A percentile compares a stretch with the other conserved stretches of the same genome.
phyloP scores from a whole-genome alignment of 2,888 invertebrate species.

The Brassicogethes aeneus region DNA sequence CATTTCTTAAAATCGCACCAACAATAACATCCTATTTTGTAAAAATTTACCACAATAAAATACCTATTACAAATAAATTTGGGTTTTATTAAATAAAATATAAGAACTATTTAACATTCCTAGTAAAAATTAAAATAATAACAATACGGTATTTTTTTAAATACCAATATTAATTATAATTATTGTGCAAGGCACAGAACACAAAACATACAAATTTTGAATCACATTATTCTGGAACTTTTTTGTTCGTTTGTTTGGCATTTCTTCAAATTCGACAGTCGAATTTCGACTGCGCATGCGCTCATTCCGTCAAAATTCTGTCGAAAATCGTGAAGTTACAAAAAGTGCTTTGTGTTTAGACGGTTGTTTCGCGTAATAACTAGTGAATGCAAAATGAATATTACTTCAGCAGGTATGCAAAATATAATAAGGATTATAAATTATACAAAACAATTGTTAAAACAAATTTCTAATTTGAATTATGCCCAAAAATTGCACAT shows the following conservation, averaged over 20 bases:
- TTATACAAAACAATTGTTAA: conserved; percentile 3
- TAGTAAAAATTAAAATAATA: too few species aligned
- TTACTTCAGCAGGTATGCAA: conserved; percentile 44
- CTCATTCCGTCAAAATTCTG: background rate
- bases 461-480: conserved; percentile 13
- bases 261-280: too few species aligned
- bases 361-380: background rate
- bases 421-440: background rate
- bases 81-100: too few species aligned
- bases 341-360: background rate
- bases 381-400: conserved; percentile 40
- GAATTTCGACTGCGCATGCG: too few species aligned
- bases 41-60: background rate
- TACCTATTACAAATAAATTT: background rate
- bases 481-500: conserved; percentile 18
- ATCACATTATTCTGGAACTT: too few species aligned
- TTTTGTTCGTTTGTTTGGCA: too few species aligned
- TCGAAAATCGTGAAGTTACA: background rate
- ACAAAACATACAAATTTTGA: too few species aligned
- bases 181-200: too few species aligned
- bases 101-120: too few species aligned
- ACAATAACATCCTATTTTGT: conserved; percentile 35
- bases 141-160: too few species aligned
- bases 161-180: too few species aligned
- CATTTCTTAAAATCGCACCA: conserved; percentile 65